These are phyloP conservation scores for Drosophila prosaltans DNA, from an alignment of 1,140 invertebrate genomes.

Conservation along the genomic window DNA sequence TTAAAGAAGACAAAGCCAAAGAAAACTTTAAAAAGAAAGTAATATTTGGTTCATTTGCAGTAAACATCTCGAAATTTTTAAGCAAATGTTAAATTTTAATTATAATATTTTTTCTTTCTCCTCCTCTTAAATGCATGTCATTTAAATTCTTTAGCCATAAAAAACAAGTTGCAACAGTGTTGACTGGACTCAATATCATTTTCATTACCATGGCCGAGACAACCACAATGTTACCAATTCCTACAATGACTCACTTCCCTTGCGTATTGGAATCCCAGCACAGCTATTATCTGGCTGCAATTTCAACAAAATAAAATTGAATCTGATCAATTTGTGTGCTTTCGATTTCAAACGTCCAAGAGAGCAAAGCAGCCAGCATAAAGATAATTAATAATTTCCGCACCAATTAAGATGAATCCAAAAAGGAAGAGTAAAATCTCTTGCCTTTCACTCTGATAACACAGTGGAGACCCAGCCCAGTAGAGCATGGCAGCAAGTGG, in stretches of 20 bases:
- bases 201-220: neutral
- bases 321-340: conserved; percentile 14
- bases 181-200: conserved; percentile 2
- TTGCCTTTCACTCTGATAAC: conserved; percentile 53
- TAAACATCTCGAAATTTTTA: too few relatives aligned
- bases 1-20: too few relatives aligned
- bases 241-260: neutral
- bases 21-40: too few relatives aligned
- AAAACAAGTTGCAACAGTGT: too few relatives aligned
- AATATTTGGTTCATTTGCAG: too few relatives aligned
- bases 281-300: neutral
- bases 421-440: conserved; percentile 32
- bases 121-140: too few relatives aligned
- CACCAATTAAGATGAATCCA: conserved; percentile 68
- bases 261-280: neutral
- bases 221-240: neutral
- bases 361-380: conserved; percentile 26
- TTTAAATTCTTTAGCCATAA: too few relatives aligned
- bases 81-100: too few relatives aligned
- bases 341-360: conserved; percentile 47
- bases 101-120: too few relatives aligned
- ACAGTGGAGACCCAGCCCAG: conserved; percentile 19
- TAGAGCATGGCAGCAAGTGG: conserved; percentile 31
- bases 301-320: conserved; percentile 26
- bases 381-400: conserved; percentile 78